Evolutionary conservation across 2,797 vertebrate species (phyloP), one percentile per base, ranked within the genome.

Genomic region (Coregonus sp.): DNA sequence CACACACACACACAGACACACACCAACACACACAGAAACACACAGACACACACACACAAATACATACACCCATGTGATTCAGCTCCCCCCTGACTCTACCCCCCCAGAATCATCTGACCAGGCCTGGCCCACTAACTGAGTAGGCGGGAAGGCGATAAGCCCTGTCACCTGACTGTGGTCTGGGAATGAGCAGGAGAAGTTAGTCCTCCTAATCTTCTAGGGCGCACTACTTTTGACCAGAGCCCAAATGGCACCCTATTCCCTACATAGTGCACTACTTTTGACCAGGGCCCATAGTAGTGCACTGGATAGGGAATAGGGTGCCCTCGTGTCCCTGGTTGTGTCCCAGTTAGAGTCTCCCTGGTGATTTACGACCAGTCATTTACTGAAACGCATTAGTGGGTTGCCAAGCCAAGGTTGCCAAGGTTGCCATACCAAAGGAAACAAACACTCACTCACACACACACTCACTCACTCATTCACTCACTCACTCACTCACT

Each of bases 91-190:
- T 81, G 72, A 65, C 75, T 74, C 72, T 79, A 75, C 59, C 16
- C 61, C 82, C 77, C 73, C 73, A 84, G 61, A 73, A 0, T 78
- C 90, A 85, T 81, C 78, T 90, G 88, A 91, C 86, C 84, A 74
- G 86, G 85, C 83, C 79, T 85, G 78, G 33, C 80, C 73, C 76
- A 76, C 86, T 82, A 82, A 78, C 79, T 63, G 74, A 74, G 40
- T 73, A 79, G 80, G 78, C 20, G 2, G 25, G 40, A 74, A 77
- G 79, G 80, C 25, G 0, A 59, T 90, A 87, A 92, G 82, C 82
- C 78, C 81, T 76, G 87, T 90, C 92, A 91, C 85, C 87, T 92
- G 91, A 92, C 83, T 85, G 66, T 80, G 78, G 77, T 79, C 81
- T 86, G 15, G 31, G 66, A 37, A 35, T 15, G 31, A 18, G 31